These are phyloP conservation scores for Isoperla grammatica DNA, from an alignment of 2,888 invertebrate species.

Conservation along the genomic window DNA sequence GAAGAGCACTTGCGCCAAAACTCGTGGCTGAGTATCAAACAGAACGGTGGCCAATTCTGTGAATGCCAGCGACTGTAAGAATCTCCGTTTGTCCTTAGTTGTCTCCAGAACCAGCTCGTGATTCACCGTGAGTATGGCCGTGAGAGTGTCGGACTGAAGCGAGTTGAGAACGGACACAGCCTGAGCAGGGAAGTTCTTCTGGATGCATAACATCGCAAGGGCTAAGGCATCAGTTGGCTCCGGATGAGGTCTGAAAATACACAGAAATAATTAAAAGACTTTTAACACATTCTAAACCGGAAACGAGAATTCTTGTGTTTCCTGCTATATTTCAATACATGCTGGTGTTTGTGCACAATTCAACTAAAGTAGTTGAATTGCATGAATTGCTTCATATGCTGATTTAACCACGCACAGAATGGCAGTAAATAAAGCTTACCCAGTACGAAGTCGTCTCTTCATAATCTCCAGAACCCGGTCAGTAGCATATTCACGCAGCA, in stretches of 20 bases:
- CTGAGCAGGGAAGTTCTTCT: slow-evolving; percentile 47
- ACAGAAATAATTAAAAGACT: no score
- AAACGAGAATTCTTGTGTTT: no score
- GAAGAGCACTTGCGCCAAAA: slow-evolving; percentile 47
- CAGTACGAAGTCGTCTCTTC: slow-evolving; percentile 32
- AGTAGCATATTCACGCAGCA: slow-evolving; percentile 51
- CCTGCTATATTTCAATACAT: no score
- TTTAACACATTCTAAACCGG: no score
- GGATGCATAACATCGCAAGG: slow-evolving; percentile 48
- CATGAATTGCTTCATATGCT: neutral
- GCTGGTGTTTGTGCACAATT: no score
- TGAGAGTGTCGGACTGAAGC: slow-evolving; percentile 43
- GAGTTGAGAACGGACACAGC: slow-evolving; percentile 46
- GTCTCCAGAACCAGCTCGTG: neutral
- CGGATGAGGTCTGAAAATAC: slow-evolving; percentile 20
- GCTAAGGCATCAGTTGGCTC: slow-evolving; percentile 40
- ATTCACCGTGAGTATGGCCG: slow-evolving; percentile 44
- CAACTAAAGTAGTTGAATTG: neutral
- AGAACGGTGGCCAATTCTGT: slow-evolving; percentile 51
- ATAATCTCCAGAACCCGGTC: slow-evolving; percentile 50
- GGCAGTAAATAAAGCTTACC: slow-evolving; percentile 11
- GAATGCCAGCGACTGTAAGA: slow-evolving; percentile 37
- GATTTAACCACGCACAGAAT: neutral
- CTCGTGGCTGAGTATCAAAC: slow-evolving; percentile 46
- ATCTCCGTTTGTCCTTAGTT: neutral